These are phyloP conservation scores for Parotia lawesii DNA, from an alignment of 2,113 vertebrate species.

Conservation along the genomic window DNA sequence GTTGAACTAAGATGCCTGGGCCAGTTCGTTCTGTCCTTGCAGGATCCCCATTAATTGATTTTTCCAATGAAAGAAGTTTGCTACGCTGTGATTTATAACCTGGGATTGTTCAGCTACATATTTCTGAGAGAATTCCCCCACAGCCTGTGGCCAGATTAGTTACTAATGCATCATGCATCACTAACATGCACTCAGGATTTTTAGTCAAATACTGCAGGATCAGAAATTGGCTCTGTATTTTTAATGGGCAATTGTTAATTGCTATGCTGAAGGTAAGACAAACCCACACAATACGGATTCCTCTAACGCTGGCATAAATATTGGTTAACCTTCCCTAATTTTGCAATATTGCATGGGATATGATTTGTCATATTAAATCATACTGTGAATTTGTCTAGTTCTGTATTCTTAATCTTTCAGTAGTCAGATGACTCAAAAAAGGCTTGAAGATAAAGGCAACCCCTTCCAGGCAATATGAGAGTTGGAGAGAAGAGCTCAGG, in stretches of 20 bases:
- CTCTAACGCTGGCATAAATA: neutral
- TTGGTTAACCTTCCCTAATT: neutral
- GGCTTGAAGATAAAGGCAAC: neutral
- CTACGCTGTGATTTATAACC: neutral
- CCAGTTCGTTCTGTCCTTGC: neutral
- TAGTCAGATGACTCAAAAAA: neutral
- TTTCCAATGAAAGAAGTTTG: neutral
- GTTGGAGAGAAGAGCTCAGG: neutral
- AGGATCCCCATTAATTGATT: neutral
- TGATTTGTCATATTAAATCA: neutral
- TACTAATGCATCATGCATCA: neutral
- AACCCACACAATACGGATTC: neutral
- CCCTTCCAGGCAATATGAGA: neutral
- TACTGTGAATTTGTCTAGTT: neutral
- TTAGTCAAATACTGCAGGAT: neutral
- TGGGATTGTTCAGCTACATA: neutral
- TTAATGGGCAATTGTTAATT: neutral
- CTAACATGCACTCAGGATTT: neutral
- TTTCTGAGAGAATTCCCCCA: neutral
- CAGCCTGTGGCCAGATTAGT: neutral
- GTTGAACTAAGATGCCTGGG: neutral
- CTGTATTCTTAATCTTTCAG: neutral
- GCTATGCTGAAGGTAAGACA: neutral
- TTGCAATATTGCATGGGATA: neutral
- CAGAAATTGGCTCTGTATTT: neutral